Evolutionary conservation across 2,888 invertebrate genomes (phyloP).

Genomic region (Mycalesis mineus): DNA sequence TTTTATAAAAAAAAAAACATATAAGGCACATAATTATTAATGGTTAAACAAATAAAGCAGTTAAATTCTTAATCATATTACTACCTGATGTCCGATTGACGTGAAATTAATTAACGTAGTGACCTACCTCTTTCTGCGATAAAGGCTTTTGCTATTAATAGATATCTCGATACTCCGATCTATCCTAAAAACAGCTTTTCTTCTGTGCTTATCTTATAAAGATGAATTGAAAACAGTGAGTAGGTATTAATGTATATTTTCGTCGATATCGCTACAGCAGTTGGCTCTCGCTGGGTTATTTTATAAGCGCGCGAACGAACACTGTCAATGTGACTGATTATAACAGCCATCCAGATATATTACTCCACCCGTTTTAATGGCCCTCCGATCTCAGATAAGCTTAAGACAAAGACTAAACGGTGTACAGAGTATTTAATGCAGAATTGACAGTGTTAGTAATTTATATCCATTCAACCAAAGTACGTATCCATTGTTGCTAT

Average conservation of each 20-base stretch:
- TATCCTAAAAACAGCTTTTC: no score
- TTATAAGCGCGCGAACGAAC: slow-evolving; percentile 25
- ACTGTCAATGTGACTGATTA: slow-evolving; percentile 40
- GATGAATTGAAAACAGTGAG: no score
- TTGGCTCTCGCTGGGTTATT: slow-evolving; percentile 1
- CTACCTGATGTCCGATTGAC: no score
- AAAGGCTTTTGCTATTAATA: no score
- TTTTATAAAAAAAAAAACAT: neutral
- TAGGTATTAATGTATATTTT: no score
- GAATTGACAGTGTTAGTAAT: slow-evolving; percentile 13
- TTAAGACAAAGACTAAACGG: slow-evolving; percentile 25
- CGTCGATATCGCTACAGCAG: neutral
- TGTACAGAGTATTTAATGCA: slow-evolving; percentile 16
- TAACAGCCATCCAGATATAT: slow-evolving; percentile 38
- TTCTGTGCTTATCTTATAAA: no score
- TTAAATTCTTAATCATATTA: neutral
- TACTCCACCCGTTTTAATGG: slow-evolving; percentile 36
- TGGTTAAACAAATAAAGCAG: neutral
- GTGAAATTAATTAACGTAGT: no score
- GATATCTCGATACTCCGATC: no score
- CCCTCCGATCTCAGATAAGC: slow-evolving; percentile 37
- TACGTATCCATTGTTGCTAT: neutral
- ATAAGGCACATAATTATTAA: neutral
- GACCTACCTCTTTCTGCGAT: neutral
- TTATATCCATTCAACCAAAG: neutral